Conservation (phyloP, 1,140 invertebrate species). For the Drosophila rhopaloa region DNA sequence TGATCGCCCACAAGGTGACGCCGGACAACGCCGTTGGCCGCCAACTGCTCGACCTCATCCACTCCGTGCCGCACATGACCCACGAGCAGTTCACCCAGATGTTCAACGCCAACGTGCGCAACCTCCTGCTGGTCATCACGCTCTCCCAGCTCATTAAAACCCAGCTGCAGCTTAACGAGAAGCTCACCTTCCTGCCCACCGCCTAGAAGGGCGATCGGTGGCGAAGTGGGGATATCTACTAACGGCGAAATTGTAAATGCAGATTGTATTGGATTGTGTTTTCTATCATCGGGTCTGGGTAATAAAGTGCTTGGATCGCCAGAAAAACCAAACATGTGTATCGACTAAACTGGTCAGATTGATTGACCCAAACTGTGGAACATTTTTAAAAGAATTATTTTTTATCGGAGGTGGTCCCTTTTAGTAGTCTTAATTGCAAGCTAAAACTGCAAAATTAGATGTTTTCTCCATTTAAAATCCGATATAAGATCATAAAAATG, state of each 20-base stretch:
- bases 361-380: too few relatives aligned
- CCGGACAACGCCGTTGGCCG: conserved; percentile 94
- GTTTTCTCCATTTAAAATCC: too few relatives aligned
- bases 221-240: conserved; percentile 27
- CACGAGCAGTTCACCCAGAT: conserved; percentile 96
- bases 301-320: conserved; percentile 60
- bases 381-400: too few relatives aligned
- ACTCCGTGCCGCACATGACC: conserved; percentile 95
- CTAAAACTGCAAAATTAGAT: too few relatives aligned
- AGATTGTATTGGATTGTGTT: conserved; percentile 60
- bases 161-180: conserved; percentile 97
- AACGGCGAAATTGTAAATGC: conserved; percentile 62
- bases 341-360: background rate
- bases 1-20: conserved; percentile 89
- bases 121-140: conserved; percentile 98
- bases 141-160: conserved; percentile 98
- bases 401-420: too few relatives aligned
- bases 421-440: too few relatives aligned
- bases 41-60: conserved; percentile 94
- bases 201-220: conserved; percentile 32
- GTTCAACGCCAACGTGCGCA: conserved; percentile 98
- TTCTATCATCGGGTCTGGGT: conserved; percentile 43
- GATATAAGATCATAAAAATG: too few relatives aligned
- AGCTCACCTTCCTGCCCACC: conserved; percentile 92
- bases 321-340: background rate